A percentile compares a stretch with the other conserved stretches of the same genome.
phyloP scores from a whole-genome alignment of 2,797 vertebrate genomes.

The Propithecus deckenii region DNA sequence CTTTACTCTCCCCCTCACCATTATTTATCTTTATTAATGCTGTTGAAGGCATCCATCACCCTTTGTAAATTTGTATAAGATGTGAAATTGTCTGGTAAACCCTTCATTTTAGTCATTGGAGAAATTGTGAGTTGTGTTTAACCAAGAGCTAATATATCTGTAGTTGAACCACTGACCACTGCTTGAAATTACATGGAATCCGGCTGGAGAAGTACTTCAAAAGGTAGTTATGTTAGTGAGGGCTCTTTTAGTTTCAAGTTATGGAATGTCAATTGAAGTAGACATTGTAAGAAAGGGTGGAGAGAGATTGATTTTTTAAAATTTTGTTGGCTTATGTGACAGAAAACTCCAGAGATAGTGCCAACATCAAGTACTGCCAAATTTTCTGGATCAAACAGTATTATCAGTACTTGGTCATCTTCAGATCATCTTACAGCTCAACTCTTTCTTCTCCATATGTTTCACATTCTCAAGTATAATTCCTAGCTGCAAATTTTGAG shows the following conservation, averaged over 20 bases:
- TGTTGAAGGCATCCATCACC: not conserved
- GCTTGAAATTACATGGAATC: not conserved
- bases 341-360: not conserved
- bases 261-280: not conserved
- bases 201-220: not conserved
- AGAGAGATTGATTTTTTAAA: not conserved
- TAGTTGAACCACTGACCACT: not conserved
- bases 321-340: not conserved
- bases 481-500: not conserved
- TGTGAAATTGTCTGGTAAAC: not conserved
- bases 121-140: not conserved
- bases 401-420: not conserved
- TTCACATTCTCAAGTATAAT: not conserved
- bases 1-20: not conserved
- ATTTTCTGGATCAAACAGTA: not conserved
- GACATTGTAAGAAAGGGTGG: not conserved
- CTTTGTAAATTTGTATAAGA: slow-evolving; percentile 29
- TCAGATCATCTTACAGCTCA: not conserved
- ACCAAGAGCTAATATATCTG: not conserved
- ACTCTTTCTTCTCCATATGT: not conserved
- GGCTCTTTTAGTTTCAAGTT: not conserved
- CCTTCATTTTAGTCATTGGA: not conserved
- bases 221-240: not conserved
- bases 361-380: not conserved
- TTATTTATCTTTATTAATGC: slow-evolving; percentile 6